Percentiles rank a stretch among this genome's conserved stretches.
Evolutionary conservation across 2,113 vertebrate genomes (phyloP).

Genomic region (Thymallus thymallus): DNA sequence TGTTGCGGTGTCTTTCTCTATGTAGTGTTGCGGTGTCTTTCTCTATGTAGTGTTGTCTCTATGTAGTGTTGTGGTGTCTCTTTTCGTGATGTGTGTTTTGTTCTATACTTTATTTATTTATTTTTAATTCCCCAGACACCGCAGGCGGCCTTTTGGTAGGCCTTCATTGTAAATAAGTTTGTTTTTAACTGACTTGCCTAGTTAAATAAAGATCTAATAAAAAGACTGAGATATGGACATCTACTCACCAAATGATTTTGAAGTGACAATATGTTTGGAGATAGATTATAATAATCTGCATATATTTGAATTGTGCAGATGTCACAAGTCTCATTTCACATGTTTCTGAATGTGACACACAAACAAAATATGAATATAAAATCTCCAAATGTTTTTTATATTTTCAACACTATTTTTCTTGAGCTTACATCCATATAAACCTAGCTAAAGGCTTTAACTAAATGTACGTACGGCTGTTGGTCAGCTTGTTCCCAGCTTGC

Average conservation of each 20-base stretch:
- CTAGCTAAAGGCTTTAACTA: not conserved
- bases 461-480: not conserved
- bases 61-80: no score
- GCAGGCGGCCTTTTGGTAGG: no score
- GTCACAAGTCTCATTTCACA: not conserved
- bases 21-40: no score
- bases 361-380: not conserved
- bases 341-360: not conserved
- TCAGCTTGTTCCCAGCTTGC: not conserved
- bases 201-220: no score
- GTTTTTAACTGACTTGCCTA: no score
- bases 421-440: not conserved
- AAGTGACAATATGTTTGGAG: not conserved
- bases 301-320: not conserved
- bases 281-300: not conserved
- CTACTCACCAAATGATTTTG: not conserved
- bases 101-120: no score
- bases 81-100: no score
- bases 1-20: no score
- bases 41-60: no score
- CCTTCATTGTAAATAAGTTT: no score
- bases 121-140: no score
- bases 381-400: not conserved
- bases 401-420: not conserved
- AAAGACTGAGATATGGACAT: no score